Evolutionary conservation across 2,888 invertebrate species (phyloP).

Genomic region (Mimas tiliae): DNA sequence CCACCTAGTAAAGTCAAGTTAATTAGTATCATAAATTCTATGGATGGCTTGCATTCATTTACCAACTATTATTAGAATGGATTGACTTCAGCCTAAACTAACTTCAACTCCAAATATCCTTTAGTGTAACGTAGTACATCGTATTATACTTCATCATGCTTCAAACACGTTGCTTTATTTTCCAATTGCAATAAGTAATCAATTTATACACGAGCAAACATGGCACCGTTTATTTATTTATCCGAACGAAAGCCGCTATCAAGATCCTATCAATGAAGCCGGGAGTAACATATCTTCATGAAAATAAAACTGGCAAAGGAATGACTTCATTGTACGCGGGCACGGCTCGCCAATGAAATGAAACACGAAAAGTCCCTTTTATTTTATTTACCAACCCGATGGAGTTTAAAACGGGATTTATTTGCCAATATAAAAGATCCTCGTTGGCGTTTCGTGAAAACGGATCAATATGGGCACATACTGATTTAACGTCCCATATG

Average conservation of each 20-base stretch:
- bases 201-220: constrained; percentile 28
- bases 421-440: constrained; percentile 67
- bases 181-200: not conserved
- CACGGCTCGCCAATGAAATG: constrained; percentile 56
- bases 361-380: constrained; percentile 69
- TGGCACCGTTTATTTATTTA: constrained; percentile 50
- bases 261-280: constrained; percentile 53
- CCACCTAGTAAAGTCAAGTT: too few species aligned
- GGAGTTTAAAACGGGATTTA: constrained; percentile 76
- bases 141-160: not conserved
- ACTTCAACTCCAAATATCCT: too few species aligned
- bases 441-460: constrained; percentile 47
- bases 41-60: too few species aligned
- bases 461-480: constrained; percentile 20
- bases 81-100: too few species aligned
- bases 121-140: not conserved
- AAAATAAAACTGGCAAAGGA: constrained; percentile 67
- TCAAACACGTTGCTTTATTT: not conserved
- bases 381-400: constrained; percentile 72
- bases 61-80: too few species aligned
- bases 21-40: too few species aligned
- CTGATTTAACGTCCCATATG: constrained; percentile 16
- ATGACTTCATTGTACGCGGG: constrained; percentile 60
- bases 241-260: constrained; percentile 35
- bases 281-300: constrained; percentile 73